Evolutionary conservation across 2,113 vertebrate genomes (phyloP).

Genomic region (Aspiorhynchus laticeps): DNA sequence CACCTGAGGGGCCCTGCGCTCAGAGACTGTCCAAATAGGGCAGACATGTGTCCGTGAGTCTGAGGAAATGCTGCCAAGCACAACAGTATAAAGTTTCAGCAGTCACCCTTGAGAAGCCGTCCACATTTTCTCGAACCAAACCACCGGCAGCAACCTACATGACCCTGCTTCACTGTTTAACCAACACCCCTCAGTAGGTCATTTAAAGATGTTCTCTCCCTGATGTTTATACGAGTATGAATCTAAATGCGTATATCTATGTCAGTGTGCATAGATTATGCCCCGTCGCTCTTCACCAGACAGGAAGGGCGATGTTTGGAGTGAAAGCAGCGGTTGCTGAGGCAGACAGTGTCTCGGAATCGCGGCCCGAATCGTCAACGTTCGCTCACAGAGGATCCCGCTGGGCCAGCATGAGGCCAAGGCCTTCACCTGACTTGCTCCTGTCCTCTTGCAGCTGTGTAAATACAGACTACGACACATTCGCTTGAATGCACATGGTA

Average conservation of each 20-base stretch:
- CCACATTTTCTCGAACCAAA: slow-evolving; percentile 1
- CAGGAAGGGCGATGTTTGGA: slow-evolving; percentile 54
- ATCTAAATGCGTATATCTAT: slow-evolving; percentile 14
- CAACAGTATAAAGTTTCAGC: slow-evolving; percentile 31
- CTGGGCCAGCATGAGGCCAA: slow-evolving; percentile 37
- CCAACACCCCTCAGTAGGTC: slow-evolving; percentile 17
- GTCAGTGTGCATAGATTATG: slow-evolving; percentile 2
- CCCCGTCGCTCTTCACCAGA: slow-evolving; percentile 39
- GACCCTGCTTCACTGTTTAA: slow-evolving; percentile 13
- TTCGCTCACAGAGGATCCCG: slow-evolving; percentile 2
- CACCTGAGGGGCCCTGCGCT: slow-evolving; percentile 10
- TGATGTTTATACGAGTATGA: slow-evolving; percentile 15
- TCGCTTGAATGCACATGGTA: slow-evolving; percentile 20
- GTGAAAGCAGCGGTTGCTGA: slow-evolving; percentile 40
- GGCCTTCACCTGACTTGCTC: slow-evolving; percentile 52
- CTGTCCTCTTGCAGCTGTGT: slow-evolving; percentile 50
- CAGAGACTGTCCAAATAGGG: slow-evolving; percentile 27
- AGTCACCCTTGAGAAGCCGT: background rate
- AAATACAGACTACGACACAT: slow-evolving; percentile 45
- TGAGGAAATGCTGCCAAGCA: slow-evolving; percentile 18
- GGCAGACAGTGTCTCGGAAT: slow-evolving; percentile 41
- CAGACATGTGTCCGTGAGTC: background rate
- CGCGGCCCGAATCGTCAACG: background rate
- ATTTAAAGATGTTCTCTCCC: background rate
- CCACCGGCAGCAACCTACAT: background rate